Conservation (phyloP, 2,888 invertebrate species). For the Heliothis peltigera region DNA sequence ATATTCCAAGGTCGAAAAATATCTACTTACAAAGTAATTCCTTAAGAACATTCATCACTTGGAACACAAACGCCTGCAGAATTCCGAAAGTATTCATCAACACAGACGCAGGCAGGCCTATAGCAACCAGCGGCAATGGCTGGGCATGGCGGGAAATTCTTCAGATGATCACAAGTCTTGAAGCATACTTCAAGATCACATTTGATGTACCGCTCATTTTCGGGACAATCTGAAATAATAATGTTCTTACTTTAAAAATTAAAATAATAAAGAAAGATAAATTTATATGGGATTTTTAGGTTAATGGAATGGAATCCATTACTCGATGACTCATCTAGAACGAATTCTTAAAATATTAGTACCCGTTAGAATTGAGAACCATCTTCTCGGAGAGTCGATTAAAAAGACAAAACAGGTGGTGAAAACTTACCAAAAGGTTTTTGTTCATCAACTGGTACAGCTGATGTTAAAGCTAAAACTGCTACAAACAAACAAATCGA, state of each 20-base stretch:
- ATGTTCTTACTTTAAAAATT: too few relatives aligned
- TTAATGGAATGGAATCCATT: too few relatives aligned
- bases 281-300: too few relatives aligned
- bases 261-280: too few relatives aligned
- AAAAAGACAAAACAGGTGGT: too few relatives aligned
- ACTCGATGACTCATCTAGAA: too few relatives aligned
- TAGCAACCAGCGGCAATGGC: conserved; percentile 18
- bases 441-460: neutral
- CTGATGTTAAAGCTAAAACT: conserved; percentile 10
- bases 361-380: too few relatives aligned
- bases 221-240: conserved; percentile 42
- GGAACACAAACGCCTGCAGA: conserved; percentile 35
- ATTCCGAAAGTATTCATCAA: conserved; percentile 17
- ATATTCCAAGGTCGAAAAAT: too few relatives aligned
- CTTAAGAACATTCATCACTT: conserved; percentile 27
- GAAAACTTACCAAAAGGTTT: too few relatives aligned
- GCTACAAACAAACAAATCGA: conserved; percentile 3
- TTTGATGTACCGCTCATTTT: conserved; percentile 29
- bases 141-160: conserved; percentile 16
- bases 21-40: conserved; percentile 12
- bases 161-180: conserved; percentile 34
- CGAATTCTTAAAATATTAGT: too few relatives aligned
- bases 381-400: too few relatives aligned
- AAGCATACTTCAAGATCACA: conserved; percentile 43
- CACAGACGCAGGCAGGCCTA: conserved; percentile 28